These are phyloP conservation scores for Limnephilus rhombicus DNA, from an alignment of 2,888 invertebrate species.

Conservation along the genomic window DNA sequence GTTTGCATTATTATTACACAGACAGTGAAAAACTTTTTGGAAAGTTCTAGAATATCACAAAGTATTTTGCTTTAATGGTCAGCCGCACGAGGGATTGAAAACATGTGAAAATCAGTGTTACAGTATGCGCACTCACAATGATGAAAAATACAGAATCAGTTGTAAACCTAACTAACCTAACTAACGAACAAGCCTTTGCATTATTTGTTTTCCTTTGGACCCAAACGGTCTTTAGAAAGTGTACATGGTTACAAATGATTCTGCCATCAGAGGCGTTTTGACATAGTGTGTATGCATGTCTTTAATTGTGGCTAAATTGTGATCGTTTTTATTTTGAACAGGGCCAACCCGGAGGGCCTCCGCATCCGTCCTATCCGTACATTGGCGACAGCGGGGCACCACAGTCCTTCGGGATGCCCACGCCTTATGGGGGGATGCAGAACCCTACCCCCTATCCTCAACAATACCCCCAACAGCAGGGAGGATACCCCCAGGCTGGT, in stretches of 20 bases:
- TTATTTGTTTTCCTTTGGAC: too few relatives aligned
- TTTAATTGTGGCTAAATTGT: conserved; percentile 26
- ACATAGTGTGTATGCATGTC: too few relatives aligned
- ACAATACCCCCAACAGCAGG: conserved; percentile 69
- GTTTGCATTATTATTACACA: neutral
- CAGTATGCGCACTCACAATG: neutral
- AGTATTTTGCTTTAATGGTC: conserved; percentile 44
- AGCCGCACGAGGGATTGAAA: conserved; percentile 22
- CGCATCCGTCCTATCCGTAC: conserved; percentile 76
- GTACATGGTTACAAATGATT: neutral
- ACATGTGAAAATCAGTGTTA: neutral
- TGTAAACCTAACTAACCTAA: neutral
- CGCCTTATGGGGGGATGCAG: conserved; percentile 74
- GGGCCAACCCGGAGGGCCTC: conserved; percentile 74
- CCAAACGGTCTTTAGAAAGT: neutral
- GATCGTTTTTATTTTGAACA: conserved; percentile 68
- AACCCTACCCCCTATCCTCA: conserved; percentile 74
- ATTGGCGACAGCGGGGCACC: conserved; percentile 76
- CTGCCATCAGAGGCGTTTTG: too few relatives aligned
- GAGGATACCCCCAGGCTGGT: conserved; percentile 67
- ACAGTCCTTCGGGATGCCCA: conserved; percentile 76
- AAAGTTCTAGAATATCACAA: conserved; percentile 28
- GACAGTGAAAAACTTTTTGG: neutral
- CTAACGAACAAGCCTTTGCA: too few relatives aligned
- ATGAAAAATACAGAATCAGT: neutral